Evolutionary conservation across 2,797 vertebrate genomes (phyloP).

Genomic region (Distichodus sexfasciatus): DNA sequence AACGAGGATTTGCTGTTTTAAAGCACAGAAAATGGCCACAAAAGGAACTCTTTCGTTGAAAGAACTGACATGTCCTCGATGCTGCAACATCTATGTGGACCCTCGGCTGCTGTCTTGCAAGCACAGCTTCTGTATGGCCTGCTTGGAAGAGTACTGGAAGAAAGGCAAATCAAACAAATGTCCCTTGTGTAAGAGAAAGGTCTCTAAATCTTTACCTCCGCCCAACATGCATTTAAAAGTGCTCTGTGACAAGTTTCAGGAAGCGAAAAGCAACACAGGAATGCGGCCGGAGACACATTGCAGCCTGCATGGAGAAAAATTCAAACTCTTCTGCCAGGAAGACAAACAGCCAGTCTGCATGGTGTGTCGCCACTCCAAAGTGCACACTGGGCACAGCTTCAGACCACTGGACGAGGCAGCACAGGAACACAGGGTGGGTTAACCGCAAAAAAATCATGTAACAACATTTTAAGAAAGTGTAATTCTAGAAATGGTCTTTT

Average conservation of each 20-base stretch:
- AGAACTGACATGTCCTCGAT: constrained; percentile 79
- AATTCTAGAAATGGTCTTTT: too few species aligned
- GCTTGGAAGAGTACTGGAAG: constrained; percentile 59
- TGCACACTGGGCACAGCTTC: neutral
- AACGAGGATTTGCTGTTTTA: neutral
- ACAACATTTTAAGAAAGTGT: too few species aligned
- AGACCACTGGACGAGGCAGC: neutral
- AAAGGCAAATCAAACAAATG: neutral
- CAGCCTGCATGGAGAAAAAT: neutral
- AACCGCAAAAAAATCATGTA: neutral
- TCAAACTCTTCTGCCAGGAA: constrained; percentile 1
- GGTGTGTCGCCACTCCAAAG: neutral
- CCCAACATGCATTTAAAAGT: neutral
- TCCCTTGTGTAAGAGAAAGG: neutral
- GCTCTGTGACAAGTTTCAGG: neutral
- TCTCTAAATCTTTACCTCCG: neutral
- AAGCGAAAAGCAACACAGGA: neutral
- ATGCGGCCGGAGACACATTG: neutral
- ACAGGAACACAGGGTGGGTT: neutral
- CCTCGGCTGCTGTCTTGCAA: constrained; percentile 76
- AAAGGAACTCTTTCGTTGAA: constrained; percentile 50
- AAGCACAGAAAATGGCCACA: constrained; percentile 40
- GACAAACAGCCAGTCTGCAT: neutral
- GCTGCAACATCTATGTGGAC: constrained; percentile 72
- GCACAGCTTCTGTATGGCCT: constrained; percentile 81